These are phyloP conservation scores for Metopolophium dirhodum DNA, from an alignment of 1,140 invertebrate genomes.

Conservation along the genomic window DNA sequence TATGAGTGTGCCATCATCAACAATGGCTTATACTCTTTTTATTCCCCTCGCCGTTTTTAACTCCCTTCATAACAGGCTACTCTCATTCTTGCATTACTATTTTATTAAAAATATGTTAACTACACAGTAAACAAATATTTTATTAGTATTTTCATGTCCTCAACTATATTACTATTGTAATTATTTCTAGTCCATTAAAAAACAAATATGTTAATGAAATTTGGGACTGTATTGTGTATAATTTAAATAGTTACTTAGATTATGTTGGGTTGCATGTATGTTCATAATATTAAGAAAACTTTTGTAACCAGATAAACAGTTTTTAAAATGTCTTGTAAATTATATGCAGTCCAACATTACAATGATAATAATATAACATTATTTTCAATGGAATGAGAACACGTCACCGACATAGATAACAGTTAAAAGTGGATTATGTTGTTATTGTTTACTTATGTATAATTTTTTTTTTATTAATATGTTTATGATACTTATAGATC, in stretches of 20 bases:
- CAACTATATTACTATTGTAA: constrained; percentile 53
- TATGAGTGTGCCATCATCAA: constrained; percentile 45
- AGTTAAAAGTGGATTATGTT: constrained; percentile 57
- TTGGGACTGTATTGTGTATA: constrained; percentile 56
- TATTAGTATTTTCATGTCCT: constrained; percentile 53
- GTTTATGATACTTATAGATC: constrained; percentile 54
- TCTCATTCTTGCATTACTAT: constrained; percentile 57
- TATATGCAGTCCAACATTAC: constrained; percentile 49
- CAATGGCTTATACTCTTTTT: constrained; percentile 46
- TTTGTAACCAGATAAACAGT: constrained; percentile 27
- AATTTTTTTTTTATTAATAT: constrained; percentile 56
- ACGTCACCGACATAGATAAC: constrained; percentile 37
- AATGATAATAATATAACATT: constrained; percentile 50
- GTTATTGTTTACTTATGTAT: constrained; percentile 57
- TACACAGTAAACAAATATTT: constrained; percentile 56
- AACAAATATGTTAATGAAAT: constrained; percentile 44
- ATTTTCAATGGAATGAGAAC: constrained; percentile 54
- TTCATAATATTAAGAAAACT: constrained; percentile 29
- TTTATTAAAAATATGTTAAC: constrained; percentile 57
- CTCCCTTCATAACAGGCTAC: constrained; percentile 51
- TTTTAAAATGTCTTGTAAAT: constrained; percentile 23
- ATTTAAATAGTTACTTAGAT: constrained; percentile 55
- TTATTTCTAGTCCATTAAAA: constrained; percentile 56
- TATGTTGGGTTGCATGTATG: constrained; percentile 48
- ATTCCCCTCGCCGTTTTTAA: constrained; percentile 51